Conservation (phyloP, 2,113 vertebrate species). For the Cepphus grylle region DNA sequence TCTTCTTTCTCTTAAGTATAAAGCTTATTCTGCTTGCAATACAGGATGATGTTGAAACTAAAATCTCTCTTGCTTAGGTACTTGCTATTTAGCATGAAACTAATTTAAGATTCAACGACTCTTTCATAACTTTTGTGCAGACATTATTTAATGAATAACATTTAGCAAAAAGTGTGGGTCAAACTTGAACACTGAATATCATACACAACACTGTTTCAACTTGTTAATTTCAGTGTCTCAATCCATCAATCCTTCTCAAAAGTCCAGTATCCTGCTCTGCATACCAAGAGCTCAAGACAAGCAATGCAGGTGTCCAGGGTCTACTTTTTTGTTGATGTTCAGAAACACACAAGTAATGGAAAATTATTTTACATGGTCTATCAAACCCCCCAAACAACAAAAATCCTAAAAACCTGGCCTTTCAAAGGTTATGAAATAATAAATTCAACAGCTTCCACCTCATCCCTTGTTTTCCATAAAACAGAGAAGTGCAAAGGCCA, state of each 20-base stretch:
- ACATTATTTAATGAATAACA: background rate
- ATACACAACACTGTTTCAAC: background rate
- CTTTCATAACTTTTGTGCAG: background rate
- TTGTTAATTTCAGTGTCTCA: background rate
- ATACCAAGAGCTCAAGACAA: background rate
- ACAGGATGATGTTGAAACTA: background rate
- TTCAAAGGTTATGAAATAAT: background rate
- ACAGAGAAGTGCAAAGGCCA: background rate
- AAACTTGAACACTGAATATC: background rate
- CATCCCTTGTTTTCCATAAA: background rate
- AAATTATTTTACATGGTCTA: background rate
- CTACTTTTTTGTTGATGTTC: background rate
- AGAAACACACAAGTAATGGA: background rate
- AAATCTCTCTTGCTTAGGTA: background rate
- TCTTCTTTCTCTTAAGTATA: background rate
- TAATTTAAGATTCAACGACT: background rate
- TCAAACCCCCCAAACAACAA: background rate
- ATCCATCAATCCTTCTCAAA: background rate
- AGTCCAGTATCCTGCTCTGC: background rate
- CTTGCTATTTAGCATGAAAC: background rate
- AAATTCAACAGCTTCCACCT: background rate
- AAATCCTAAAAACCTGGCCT: background rate
- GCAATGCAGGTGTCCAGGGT: background rate
- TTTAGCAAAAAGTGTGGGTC: background rate
- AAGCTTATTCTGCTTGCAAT: background rate